Conservation (phyloP, 2,888 invertebrate species). For the Smittia sp. region DNA sequence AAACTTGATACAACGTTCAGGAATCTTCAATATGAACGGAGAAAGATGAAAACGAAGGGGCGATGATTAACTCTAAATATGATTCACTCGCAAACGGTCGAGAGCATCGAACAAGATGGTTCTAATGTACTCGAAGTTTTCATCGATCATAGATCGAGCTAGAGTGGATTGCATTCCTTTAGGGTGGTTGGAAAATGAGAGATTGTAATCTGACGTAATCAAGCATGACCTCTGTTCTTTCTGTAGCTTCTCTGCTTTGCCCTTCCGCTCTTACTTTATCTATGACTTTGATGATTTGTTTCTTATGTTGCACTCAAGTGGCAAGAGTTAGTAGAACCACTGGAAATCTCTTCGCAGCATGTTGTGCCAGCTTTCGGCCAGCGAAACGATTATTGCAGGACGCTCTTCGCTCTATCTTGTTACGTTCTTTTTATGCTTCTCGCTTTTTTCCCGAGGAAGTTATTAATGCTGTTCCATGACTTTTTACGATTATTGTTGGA, state of each 20-base stretch:
- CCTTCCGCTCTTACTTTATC: no score
- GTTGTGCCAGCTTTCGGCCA: not conserved
- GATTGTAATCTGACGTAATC: no score
- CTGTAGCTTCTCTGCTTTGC: no score
- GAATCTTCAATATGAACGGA: not conserved
- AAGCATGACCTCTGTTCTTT: no score
- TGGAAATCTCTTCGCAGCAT: not conserved
- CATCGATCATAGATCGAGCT: not conserved
- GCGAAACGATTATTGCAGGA: not conserved
- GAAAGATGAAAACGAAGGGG: not conserved
- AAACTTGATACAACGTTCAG: not conserved
- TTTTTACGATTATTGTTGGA: constrained; percentile 23
- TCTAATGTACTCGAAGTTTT: not conserved
- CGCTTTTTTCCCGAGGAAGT: constrained; percentile 10
- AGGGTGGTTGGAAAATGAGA: no score
- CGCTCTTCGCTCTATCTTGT: not conserved
- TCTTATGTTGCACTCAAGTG: not conserved
- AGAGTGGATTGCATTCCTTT: no score
- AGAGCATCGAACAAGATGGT: not conserved
- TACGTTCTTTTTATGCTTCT: not conserved
- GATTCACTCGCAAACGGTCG: not conserved
- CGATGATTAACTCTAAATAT: not conserved
- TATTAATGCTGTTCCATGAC: constrained; percentile 20
- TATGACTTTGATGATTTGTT: no score
- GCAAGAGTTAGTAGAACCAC: not conserved